Base-by-base conservation (phyloP, 2,113 vertebrate species). In the Ciconia maguari region DNA sequence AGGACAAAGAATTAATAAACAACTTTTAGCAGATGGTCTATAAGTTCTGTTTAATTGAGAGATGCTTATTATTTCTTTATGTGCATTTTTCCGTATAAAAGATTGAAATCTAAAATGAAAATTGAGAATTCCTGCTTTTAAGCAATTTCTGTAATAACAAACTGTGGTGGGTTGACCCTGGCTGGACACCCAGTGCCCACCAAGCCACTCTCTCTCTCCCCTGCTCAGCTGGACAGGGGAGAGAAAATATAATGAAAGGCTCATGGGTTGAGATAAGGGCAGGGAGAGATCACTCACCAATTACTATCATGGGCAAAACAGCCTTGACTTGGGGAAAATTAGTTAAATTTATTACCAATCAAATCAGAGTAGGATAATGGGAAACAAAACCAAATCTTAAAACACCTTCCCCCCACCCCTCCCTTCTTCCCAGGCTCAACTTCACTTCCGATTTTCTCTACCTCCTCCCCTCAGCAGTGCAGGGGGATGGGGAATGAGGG, bases 381-480 rank as follows among this genome's bases (percentile, higher is more conserved):
- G 14, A 25, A 24, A 60, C 25, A 60, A 60, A 22, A 15, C 13
- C n/a, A 36, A 60, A 60, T 36, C 58, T 60, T 24, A 60, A 60
- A 60, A 25, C n/a, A 60, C 14, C 58, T 60, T 61, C 34, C 58
- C 58, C 8, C 9, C 9, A 36, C n/a, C 22, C 12, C 34, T 60
- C 22, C 34, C 14, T 61, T 25, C 58, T 61, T 61, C 58, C 58
- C 4, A 2, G n/a, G 58, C 34, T n/a, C 13, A 25, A 11, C 58
- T 61, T 36, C 15, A 60, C 58, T 36, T 14, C 58, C 6, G 4
- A 25, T 25, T 36, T 60, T 60, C 22, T 60, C 34, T 60, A 15
- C n/a, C n/a, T 60, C 14, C 58, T 36, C 21, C 58, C 34, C 9
- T 2, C 14, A 11, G n/a, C 4, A 3, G 15, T 3, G 2, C n/a